A percentile compares a stretch with the other conserved stretches of the same genome.
These are phyloP conservation scores for Jaculus jaculus DNA, from an alignment of 2,113 vertebrate genomes.

Conservation along the genomic window DNA sequence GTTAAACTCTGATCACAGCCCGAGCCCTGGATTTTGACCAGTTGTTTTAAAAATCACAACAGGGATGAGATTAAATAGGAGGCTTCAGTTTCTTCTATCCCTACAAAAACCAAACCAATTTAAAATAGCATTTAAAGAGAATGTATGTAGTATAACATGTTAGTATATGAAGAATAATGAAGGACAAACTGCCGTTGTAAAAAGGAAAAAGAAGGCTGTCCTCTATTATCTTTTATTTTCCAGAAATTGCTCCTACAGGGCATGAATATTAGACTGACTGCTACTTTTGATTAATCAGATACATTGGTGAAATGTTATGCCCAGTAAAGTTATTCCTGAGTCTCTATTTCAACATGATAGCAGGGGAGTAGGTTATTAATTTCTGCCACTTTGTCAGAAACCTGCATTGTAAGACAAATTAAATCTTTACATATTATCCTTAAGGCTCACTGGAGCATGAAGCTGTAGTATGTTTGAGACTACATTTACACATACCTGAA, in stretches of 20 bases:
- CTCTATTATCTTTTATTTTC: not conserved
- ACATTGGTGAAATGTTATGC: not conserved
- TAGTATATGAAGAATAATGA: conserved; percentile 13
- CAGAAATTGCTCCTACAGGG: not conserved
- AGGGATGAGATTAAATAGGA: conserved; percentile 3
- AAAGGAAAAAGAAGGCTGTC: not conserved
- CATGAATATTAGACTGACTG: not conserved
- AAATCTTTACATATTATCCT: not conserved
- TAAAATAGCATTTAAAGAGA: conserved; percentile 4
- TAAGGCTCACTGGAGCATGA: not conserved
- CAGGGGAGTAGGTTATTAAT: not conserved
- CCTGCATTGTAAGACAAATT: not conserved
- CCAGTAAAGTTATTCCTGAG: not conserved
- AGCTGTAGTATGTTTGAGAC: not conserved
- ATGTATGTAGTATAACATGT: not conserved
- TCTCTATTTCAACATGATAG: not conserved
- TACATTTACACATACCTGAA: not conserved
- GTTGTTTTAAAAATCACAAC: conserved; percentile 33
- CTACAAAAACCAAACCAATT: conserved; percentile 32
- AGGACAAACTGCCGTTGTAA: not conserved
- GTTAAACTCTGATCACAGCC: conserved; percentile 21
- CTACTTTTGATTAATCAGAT: not conserved
- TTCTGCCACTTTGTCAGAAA: not conserved
- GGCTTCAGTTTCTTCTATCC: not conserved
- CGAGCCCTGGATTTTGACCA: conserved; percentile 17